Evolutionary conservation across 2,797 vertebrate species (phyloP), one percentile per base, ranked within the genome.

Genomic region (Sylvia borin): DNA sequence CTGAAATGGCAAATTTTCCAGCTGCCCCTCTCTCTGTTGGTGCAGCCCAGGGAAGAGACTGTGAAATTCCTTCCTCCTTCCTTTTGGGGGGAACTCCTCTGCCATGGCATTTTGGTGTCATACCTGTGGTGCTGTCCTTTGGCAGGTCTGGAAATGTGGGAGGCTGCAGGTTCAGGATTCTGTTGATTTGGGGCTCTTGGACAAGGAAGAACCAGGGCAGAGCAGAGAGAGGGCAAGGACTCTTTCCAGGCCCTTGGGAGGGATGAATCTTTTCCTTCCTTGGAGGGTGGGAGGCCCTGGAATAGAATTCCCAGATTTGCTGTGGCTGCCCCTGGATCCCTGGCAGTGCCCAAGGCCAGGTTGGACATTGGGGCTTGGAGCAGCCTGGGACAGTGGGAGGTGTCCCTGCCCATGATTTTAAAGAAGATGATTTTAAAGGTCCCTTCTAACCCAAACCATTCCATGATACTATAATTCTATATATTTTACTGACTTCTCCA

Each of bases 41-140:
- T 12, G 4, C n/a, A 67, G 77, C 29, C 22, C 43, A n/a, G 47
- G 65, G 36, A 61, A 51, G 61, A 67, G 13, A 18, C 5, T 22
- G 40, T 62, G 38, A 10, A 36, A 22, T 42, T 29, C 40, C 20
- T 79, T 53, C 7, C n/a, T 18, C 2, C 4, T 13, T 78, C 34
- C 10, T 36, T 43, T 6, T 31, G 8, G 7, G 7, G 21, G 4
- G 1, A 66, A 3, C 8, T 65, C 34, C 57, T 61, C 68, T 64
- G 11, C 47, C 14, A 2, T 1, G 3, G 54, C 31, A 31, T 21
- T 71, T 68, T 0, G 1, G 18, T 48, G 40, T 18, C 0, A 0
- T 2, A 0, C 9, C 22, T 32, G 17, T 18, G n/a, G 27, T 21
- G 34, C 4, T 40, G 26, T 55, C 19, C 36, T 73, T 16, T 4